These are phyloP conservation scores for Cremastinae sp. DNA, from an alignment of 2,888 invertebrate genomes.

Conservation along the genomic window DNA sequence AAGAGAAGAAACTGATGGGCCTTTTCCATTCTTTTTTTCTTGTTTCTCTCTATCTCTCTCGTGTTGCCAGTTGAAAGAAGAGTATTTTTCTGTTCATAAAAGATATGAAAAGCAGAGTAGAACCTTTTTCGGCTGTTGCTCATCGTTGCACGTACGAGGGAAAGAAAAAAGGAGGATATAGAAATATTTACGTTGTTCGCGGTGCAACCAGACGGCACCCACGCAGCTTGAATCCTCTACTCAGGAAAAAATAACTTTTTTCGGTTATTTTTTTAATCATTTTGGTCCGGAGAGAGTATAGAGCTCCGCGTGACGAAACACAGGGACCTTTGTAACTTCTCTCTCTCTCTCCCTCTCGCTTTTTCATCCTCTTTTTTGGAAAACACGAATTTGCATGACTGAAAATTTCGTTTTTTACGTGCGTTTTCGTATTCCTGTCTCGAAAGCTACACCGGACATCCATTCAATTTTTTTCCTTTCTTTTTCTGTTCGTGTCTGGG, in stretches of 20 bases:
- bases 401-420: conserved; percentile 21
- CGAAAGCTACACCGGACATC: not conserved
- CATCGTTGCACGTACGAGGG: conserved; percentile 27
- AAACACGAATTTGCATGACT: conserved; percentile 47
- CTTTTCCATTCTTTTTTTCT: conserved; percentile 42
- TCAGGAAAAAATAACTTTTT: conserved; percentile 27
- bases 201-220: conserved; percentile 32
- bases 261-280: conserved; percentile 1
- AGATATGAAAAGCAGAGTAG: conserved; percentile 38
- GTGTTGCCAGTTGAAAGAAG: conserved; percentile 20
- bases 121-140: conserved; percentile 51
- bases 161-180: conserved; percentile 1
- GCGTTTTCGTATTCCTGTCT: conserved; percentile 42
- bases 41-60: conserved; percentile 39
- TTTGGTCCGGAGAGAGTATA: conserved; percentile 27
- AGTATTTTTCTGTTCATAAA: conserved; percentile 36
- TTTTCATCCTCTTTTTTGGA: not conserved
- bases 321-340: conserved; percentile 25
- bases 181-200: conserved; percentile 56
- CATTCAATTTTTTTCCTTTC: conserved; percentile 18
- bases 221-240: conserved; percentile 44
- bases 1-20: conserved; percentile 50
- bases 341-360: conserved; percentile 26
- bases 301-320: conserved; percentile 50
- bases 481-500: conserved; percentile 5